Evolutionary conservation across 2,888 invertebrate genomes (phyloP), one percentile per base, ranked within the genome.

Genomic region (Elaeidobius kamerunicus): DNA sequence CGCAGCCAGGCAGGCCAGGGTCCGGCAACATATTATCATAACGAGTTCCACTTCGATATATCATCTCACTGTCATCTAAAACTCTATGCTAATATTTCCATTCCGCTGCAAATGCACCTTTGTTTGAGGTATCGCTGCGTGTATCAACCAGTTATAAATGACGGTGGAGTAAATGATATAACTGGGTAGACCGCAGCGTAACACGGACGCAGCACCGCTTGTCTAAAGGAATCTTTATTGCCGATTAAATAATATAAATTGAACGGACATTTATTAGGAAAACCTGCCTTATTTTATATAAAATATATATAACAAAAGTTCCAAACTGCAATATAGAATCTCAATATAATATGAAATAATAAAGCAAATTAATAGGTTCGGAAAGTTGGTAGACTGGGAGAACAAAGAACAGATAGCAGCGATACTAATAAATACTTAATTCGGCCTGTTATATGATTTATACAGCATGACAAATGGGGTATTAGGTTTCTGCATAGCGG

Each of bases 21-120:
- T 52, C 56, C 36, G 52, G 52, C 57, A 50, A 42, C 61, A 61
- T 61, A 73, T 73, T 73, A 73, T 65, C 73, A 73, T 73, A 73
- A 73, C 73, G 68, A 70, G 73, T 73, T 71, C 65, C 66, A 68
- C 68, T 66, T 65, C 67, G 65, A 63, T 73, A 73, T 73, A 73
- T 73, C 73, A 73, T 73, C 69, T 67, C 66, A 68, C 67, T 70
- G 72, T 71, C 72, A 73, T 73, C 72, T 72, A 71, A 71, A 72
- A 71, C 67, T 67, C 65, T 71, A 72, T 72, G 72, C 70, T 72
- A 72, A 72, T 72, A 71, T 65, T 70, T 69, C 66, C 69, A 64
- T 69, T 68, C 67, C 67, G 64, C 67, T 69, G 72, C 69, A 64
- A 72, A 70, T 69, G 68, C 67, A 65, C 65, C 71, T 72, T 70